Base-by-base conservation (phyloP, 2,113 vertebrate species). In the Entelurus aequoreus region DNA sequence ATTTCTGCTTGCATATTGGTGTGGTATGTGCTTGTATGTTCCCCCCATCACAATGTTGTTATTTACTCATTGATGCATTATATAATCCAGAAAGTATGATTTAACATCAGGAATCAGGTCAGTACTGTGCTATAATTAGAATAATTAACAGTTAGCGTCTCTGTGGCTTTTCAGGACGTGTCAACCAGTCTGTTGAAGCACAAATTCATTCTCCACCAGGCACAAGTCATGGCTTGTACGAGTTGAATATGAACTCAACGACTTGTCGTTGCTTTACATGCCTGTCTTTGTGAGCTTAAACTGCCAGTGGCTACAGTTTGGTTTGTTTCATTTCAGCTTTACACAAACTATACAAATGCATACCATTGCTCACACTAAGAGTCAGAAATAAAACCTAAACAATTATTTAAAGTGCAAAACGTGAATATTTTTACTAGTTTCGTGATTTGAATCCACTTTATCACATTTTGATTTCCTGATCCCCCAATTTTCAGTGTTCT, bases 41-140 rank as follows among this genome's bases (percentile, higher is more conserved):
- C 2, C 6, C 13, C 35, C 36, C 36, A 19, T 14, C 7, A 21
- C 5, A 11, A 16, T 44, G 8, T 9, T 21, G 58, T 61, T 58
- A 54, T 72, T 77, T 67, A 72, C 72, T 67, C 60, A 69, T 63
- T 19, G 44, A 38, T 50, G 72, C 52, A 62, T 65, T 37, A 52
- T 69, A 68, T 65, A 44, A 51, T 51, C 57, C 67, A 71, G 65
- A 81, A 81, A 69, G 76, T 62, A 54, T 61, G 51, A 65, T 70
- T 77, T n/a, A 55, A 64, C 76, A 62, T 72, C 53, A 53, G 12
- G 69, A 72, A 71, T 69, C 62, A 15, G 77, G 71, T 80, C 77
- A 76, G 54, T 0, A 38, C 58, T 16, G 49, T 36, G 68, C 67
- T 85, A 82, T 82, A 74, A 85, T 79, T 82, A 74, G 56, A 6